Percentiles rank a stretch among this genome's conserved stretches.
phyloP scores from a whole-genome alignment of 2,113 vertebrate genomes.

The Nothobranchius kuhntae region DNA sequence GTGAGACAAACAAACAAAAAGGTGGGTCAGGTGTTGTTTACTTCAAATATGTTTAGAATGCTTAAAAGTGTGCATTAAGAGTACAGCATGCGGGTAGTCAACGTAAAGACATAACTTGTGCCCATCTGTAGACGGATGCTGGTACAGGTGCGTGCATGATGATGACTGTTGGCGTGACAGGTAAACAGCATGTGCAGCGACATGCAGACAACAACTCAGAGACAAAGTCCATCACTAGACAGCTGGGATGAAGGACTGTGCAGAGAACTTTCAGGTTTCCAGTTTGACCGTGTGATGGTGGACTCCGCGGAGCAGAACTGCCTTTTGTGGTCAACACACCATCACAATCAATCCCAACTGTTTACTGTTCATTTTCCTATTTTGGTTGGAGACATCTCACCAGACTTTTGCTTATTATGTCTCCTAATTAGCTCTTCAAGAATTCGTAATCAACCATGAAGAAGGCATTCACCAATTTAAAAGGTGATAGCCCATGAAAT shows the following conservation, averaged over 20 bases:
- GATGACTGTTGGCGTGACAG: constrained; percentile 66
- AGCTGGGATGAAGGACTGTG: constrained; percentile 59
- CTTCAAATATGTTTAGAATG: constrained; percentile 31
- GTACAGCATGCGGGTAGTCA: constrained; percentile 29
- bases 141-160: constrained; percentile 73
- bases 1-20: neutral
- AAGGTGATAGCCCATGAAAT: constrained; percentile 83
- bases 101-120: constrained; percentile 71
- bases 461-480: constrained; percentile 81
- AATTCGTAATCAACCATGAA: constrained; percentile 82
- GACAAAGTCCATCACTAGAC: constrained; percentile 37
- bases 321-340: constrained; percentile 30
- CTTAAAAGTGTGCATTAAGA: constrained; percentile 44
- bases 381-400: constrained; percentile 65
- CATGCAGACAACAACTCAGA: constrained; percentile 37
- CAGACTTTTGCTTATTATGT: constrained; percentile 76
- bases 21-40: constrained; percentile 4
- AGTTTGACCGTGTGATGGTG: constrained; percentile 45
- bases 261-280: constrained; percentile 63
- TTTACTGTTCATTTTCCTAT: constrained; percentile 61
- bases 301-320: constrained; percentile 28
- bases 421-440: constrained; percentile 79
- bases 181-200: constrained; percentile 58
- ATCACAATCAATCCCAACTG: constrained; percentile 60
- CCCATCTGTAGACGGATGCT: constrained; percentile 75